phyloP scores from a whole-genome alignment of 2,888 invertebrate genomes.

The Nemotelus pantherinus region DNA sequence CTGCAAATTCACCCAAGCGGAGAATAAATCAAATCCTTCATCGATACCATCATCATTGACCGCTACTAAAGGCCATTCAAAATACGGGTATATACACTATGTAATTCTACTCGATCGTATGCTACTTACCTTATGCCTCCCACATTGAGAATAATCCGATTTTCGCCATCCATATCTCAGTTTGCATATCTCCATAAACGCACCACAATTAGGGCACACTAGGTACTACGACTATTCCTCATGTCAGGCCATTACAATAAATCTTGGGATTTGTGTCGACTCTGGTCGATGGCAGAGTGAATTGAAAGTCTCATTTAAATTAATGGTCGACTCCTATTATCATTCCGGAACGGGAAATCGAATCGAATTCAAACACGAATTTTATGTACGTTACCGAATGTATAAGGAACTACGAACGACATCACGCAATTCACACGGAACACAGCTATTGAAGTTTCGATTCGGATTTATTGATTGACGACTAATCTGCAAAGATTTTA shows the following conservation, averaged over 20 bases:
- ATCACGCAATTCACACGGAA: not conserved
- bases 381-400: not conserved
- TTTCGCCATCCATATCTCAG: conserved; percentile 84
- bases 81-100: too few species aligned
- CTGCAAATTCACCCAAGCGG: too few species aligned
- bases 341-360: not conserved
- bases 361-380: not conserved
- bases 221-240: not conserved
- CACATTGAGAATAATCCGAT: conserved; percentile 92
- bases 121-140: conserved; percentile 81
- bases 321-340: conserved; percentile 21
- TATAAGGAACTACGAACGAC: not conserved
- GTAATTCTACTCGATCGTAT: too few species aligned
- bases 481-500: not conserved
- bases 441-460: not conserved
- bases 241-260: conserved; percentile 39
- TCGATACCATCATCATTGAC: too few species aligned
- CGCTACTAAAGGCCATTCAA: too few species aligned
- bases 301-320: conserved; percentile 33
- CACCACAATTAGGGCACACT: conserved; percentile 36
- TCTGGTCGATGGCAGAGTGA: not conserved
- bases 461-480: not conserved
- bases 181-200: conserved; percentile 49
- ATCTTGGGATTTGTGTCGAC: conserved; percentile 14
- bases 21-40: too few species aligned